Evolutionary conservation across 2,797 vertebrate species (phyloP), one percentile per base, ranked within the genome.

Genomic region (Pteronotus mesoamericanus): DNA sequence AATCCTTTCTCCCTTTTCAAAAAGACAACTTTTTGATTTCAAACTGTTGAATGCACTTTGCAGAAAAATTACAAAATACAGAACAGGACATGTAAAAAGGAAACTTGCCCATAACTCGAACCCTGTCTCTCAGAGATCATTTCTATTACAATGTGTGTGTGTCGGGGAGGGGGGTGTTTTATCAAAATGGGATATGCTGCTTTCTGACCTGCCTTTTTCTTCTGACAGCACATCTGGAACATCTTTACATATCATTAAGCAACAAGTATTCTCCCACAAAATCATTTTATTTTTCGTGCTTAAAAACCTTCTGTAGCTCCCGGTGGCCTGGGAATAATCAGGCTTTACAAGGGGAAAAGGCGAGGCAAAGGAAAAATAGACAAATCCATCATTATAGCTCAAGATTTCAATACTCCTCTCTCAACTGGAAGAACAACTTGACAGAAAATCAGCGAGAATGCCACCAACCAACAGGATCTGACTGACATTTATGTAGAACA

Each of bases 261-360:
- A 37, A 46, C 39, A 57, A 71, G 51, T 85, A 34, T 32, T 80
- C 72, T 75, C 84, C 72, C 48, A 80, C 18, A 53, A 61, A 68
- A 61, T 75, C 85, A 2, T 96, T 66, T 93, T 37, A 21, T 68
- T 75, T 94, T 92, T 89, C 74, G 74, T 86, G 53, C 59, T 89
- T 71, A 34, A 89, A 46, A 82, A 92, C 14, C 42, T 89, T 37
- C 44, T 37, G 16, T 72, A 89, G 53, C 24, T 92, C n/a, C 69
- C 21, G 0, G n/a, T 9, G 44, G 26, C 74, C 74, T 48, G 53
- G 46, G 46, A 44, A 26, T 34, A 71, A 53, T n/a, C 21, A 55
- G 39, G 15, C 53, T 64, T 72, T 39, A 10, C 37, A 21, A 61
- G 57, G 29, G 39, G 32, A 21, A 61, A 48, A 86, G 21, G 37